These are phyloP conservation scores for Pocillopora grandis DNA, from an alignment of 92 coral and sea anemone species.

Conservation along the genomic window DNA sequence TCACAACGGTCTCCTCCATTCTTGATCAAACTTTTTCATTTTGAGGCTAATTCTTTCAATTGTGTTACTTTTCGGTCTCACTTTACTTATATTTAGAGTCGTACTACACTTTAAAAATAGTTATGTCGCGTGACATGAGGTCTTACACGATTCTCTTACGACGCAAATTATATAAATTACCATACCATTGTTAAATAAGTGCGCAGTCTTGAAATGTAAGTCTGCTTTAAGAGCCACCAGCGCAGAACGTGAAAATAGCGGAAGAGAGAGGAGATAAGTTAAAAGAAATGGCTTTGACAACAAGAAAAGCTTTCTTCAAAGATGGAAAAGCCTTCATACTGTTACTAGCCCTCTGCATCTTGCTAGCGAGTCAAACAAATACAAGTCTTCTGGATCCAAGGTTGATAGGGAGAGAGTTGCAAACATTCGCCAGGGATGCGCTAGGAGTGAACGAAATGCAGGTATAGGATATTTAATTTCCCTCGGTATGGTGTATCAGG, in stretches of 20 bases:
- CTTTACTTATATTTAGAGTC: no score
- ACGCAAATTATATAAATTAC: no score
- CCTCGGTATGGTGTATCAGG: not conserved
- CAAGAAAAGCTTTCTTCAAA: not conserved
- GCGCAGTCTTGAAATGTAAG: not conserved
- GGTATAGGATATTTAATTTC: not conserved
- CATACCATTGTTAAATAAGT: no score
- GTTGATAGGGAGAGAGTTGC: slow-evolving; percentile 24
- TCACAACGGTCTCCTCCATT: no score
- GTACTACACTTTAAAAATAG: no score
- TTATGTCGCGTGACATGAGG: no score
- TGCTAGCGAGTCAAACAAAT: not conserved
- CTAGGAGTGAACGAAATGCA: slow-evolving; percentile 58
- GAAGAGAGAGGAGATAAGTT: not conserved
- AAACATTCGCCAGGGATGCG: slow-evolving; percentile 36
- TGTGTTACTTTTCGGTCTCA: no score
- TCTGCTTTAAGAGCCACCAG: not conserved
- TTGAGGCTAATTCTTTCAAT: no score
- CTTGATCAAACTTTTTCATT: no score
- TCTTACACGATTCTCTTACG: no score
- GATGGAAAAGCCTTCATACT: not conserved
- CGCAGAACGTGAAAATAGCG: not conserved
- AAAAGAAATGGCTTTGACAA: not conserved
- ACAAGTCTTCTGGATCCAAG: slow-evolving; percentile 32
- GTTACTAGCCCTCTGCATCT: not conserved